These are phyloP conservation scores for Conops quadrifasciatus DNA, from an alignment of 2,888 invertebrate species.

Conservation along the genomic window DNA sequence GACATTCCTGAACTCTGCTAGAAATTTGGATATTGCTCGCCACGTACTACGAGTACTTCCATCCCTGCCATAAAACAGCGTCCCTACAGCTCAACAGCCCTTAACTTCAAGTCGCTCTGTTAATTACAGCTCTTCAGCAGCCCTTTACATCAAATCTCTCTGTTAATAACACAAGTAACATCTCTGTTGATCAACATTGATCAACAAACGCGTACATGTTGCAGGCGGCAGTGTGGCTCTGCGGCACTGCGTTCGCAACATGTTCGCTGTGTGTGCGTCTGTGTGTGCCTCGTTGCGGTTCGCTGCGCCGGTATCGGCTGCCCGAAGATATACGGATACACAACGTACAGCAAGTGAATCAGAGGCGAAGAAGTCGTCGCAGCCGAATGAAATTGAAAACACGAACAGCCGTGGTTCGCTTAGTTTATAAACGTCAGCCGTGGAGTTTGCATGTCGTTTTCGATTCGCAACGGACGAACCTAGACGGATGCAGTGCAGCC, in stretches of 20 bases:
- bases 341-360: conserved; percentile 7
- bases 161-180: too few species aligned
- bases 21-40: too few species aligned
- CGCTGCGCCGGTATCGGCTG: conserved; percentile 18
- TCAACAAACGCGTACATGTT: conserved; percentile 7
- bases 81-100: too few species aligned
- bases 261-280: conserved; percentile 34
- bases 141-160: too few species aligned
- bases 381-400: conserved; percentile 35
- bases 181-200: conserved; percentile 3
- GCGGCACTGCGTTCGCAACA: conserved; percentile 41
- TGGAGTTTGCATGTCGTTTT: conserved; percentile 47
- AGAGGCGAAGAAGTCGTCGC: conserved; percentile 29
- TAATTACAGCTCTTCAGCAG: too few species aligned
- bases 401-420: conserved; percentile 32
- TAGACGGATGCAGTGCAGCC: conserved; percentile 8
- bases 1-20: too few species aligned
- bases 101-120: too few species aligned
- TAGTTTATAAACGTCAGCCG: conserved; percentile 49
- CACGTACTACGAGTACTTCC: too few species aligned
- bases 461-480: conserved; percentile 43
- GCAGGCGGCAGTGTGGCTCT: conserved; percentile 22
- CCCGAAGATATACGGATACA: neutral
- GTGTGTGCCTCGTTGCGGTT: conserved; percentile 17
- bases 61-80: too few species aligned